Evolutionary conservation across 2,113 vertebrate genomes (phyloP), one percentile per base, ranked within the genome.

Genomic region (Calidris pugnax): DNA sequence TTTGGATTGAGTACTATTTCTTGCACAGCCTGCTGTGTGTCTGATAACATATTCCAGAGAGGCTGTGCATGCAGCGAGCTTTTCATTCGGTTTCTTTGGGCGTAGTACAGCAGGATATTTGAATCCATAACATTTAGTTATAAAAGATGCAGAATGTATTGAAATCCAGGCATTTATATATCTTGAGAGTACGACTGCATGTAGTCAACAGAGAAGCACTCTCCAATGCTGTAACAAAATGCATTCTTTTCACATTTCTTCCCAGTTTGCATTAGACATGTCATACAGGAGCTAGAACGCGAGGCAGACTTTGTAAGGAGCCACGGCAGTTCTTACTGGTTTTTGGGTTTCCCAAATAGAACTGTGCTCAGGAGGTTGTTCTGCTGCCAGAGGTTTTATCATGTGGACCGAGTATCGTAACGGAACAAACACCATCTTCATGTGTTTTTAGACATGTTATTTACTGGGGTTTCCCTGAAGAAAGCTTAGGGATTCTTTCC

Each of bases 391-490:
- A 95, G 91, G 91, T 87, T 97, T 98, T 96, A 96, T 97, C 95
- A 92, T 98, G 97, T 80, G 89, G 95, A 92, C 91, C 33, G 30
- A 95, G 51, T 17, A 60, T 84, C 89, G 39, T 91, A 97, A 93
- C 92, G 47, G 92, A 97, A 92, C 85, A 96, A 97, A 30, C 89
- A 95, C 96, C 96, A 95, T 97, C 97, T 97, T 95, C 92, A 37
- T 98, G 95, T 97, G 93, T 97, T 96, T 98, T 95, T 92, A 96
- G 93, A 96, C 95, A 64, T 97, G 90, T 98, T 98, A 98, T 98
- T 98, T 98, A 97, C 97, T 98, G 97, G 98, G 98, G 98, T 97
- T 98, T 98, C 98, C 98, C 98, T 98, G 97, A 98, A 98, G 97
- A 98, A 98, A 97, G 96, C 97, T 97, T 59, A 57, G 85, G 85